Conservation (phyloP, 2,888 invertebrate species). For the Pycnomerus fuliginosus region DNA sequence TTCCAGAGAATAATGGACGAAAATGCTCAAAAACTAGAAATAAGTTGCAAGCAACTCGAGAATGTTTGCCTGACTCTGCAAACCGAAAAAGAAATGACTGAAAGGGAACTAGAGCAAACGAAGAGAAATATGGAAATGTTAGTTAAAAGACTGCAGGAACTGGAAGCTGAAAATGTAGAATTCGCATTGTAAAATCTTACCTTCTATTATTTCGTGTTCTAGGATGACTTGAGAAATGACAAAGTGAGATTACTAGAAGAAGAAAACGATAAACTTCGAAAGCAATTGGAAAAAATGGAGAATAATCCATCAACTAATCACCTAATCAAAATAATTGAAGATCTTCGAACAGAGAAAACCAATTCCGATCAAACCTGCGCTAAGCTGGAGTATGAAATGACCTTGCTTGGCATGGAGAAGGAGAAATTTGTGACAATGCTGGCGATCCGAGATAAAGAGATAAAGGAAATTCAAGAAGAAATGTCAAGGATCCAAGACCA, state of each 20-base stretch:
- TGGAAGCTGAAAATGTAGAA: constrained; percentile 40
- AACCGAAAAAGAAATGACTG: constrained; percentile 45
- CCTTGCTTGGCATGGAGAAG: constrained; percentile 45
- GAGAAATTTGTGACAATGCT: constrained; percentile 50
- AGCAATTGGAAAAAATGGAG: constrained; percentile 18
- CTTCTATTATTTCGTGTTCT: background rate
- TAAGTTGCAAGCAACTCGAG: constrained; percentile 49
- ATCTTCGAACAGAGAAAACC: constrained; percentile 42
- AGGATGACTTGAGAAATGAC: constrained; percentile 28
- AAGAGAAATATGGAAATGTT: constrained; percentile 38
- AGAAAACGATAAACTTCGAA: constrained; percentile 28
- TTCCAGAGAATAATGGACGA: constrained; percentile 47
- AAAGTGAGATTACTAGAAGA: constrained; percentile 32
- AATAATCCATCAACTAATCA: constrained; percentile 32
- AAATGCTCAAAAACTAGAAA: constrained; percentile 47
- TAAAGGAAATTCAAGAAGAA: constrained; percentile 48
- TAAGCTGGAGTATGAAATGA: constrained; percentile 44
- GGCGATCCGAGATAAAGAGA: constrained; percentile 47
- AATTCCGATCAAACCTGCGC: constrained; percentile 39
- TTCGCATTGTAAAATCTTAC: constrained; percentile 1
- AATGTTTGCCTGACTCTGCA: constrained; percentile 43
- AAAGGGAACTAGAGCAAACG: constrained; percentile 41
- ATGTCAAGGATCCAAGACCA: constrained; percentile 49
- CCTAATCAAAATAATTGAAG: constrained; percentile 38
- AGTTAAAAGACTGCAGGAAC: constrained; percentile 41